A percentile compares a stretch with the other conserved stretches of the same genome.
Evolutionary conservation across 2,888 invertebrate species (phyloP).

Genomic region (Cataglyphis albicans): DNA sequence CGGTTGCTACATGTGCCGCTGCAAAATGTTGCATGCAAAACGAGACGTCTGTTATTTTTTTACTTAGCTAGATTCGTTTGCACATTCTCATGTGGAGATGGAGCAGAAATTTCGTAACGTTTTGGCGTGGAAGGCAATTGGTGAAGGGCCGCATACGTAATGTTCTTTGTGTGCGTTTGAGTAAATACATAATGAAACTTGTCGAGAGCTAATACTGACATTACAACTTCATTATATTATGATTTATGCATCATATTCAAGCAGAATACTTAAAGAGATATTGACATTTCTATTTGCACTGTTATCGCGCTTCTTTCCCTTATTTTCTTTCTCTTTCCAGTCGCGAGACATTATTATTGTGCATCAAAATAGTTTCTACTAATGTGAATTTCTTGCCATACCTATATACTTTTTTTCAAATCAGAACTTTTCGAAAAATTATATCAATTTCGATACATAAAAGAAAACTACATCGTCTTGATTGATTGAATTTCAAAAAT

Average conservation of each 20-base stretch:
- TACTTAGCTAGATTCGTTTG: constrained; percentile 1
- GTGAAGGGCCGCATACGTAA: not conserved
- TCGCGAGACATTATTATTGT: not conserved
- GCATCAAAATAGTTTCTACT: not conserved
- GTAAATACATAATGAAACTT: constrained; percentile 20
- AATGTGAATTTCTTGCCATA: not conserved
- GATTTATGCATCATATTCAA: constrained; percentile 13
- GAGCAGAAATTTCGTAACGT: constrained; percentile 37
- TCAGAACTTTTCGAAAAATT: not conserved
- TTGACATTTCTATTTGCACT: constrained; percentile 4
- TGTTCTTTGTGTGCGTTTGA: not conserved
- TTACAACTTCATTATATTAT: constrained; percentile 27
- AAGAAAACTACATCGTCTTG: not conserved
- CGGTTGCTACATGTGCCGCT: not conserved
- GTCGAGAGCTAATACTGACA: not conserved
- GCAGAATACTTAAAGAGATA: not conserved
- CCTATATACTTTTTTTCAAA: not conserved
- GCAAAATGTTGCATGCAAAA: constrained; percentile 12
- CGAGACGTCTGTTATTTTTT: constrained; percentile 15
- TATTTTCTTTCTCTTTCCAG: not conserved
- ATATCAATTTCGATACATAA: not conserved
- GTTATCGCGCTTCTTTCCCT: not conserved
- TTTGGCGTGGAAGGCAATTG: constrained; percentile 8
- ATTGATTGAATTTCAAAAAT: not conserved
- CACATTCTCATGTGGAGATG: constrained; percentile 10